phyloP scores from a whole-genome alignment of 2,888 invertebrate genomes.

The Chrysolina americana region DNA sequence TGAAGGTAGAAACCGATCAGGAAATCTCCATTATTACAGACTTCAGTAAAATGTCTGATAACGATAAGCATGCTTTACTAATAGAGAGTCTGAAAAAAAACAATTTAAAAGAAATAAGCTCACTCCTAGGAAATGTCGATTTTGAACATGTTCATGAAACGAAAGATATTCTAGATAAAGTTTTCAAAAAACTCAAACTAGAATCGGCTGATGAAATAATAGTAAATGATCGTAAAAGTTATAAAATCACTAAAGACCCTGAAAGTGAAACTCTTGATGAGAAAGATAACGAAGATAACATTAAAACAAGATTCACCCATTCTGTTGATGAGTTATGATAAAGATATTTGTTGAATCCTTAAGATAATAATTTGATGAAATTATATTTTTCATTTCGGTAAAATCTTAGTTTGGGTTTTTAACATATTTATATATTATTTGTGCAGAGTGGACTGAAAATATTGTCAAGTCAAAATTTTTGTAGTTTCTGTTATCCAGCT shows the following conservation, averaged over 20 bases:
- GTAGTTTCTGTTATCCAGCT: background rate
- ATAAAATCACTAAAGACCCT: constrained; percentile 34
- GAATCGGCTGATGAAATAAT: constrained; percentile 52
- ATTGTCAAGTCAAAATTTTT: background rate
- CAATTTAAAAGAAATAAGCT: constrained; percentile 52
- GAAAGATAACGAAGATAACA: constrained; percentile 39
- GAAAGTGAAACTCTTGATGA: constrained; percentile 33
- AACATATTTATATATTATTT: background rate
- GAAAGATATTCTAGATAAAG: constrained; percentile 47
- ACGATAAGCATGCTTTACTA: constrained; percentile 46
- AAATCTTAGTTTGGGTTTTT: constrained; percentile 11
- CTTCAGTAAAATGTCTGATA: constrained; percentile 52
- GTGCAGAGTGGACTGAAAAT: background rate
- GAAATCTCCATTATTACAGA: constrained; percentile 35
- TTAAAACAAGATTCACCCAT: constrained; percentile 51
- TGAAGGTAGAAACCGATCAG: constrained; percentile 53
- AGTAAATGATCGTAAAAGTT: constrained; percentile 45
- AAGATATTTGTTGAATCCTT: constrained; percentile 11
- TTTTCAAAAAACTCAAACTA: constrained; percentile 47
- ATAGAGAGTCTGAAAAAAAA: constrained; percentile 42
- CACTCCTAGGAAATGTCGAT: constrained; percentile 55
- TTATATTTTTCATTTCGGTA: background rate
- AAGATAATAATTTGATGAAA: constrained; percentile 10
- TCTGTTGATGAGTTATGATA: constrained; percentile 57
- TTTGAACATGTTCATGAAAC: constrained; percentile 48